Evolutionary conservation across 2,113 vertebrate genomes (phyloP), one percentile per base, ranked within the genome.

Genomic region (Crocuta crocuta): DNA sequence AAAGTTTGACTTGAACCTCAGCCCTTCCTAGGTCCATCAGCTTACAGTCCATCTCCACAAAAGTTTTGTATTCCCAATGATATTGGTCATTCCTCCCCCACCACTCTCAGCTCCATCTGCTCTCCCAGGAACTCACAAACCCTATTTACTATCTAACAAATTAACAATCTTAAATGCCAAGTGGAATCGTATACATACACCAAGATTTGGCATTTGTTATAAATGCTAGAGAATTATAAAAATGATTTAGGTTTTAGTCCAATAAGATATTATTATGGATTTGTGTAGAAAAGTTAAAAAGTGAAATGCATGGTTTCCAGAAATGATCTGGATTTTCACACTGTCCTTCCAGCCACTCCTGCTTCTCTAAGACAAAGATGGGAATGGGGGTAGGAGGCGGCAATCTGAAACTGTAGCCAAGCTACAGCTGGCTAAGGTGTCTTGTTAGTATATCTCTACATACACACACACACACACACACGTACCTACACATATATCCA

Each of bases 271-370:
- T 74, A n/a, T 92, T 79, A 58, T 11, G 31, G 10, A 81, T 11
- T 70, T 70, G 31, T 80, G 6, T 78, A 80, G 43, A n/a, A 79
- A 96, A 66, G 8, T 81, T 45, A 31, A 86, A 91, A 92, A 88
- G 12, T 86, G 13, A 53, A 33, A 58, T 7, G 15, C 11, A 8
- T 71, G 3, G 5, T 55, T 82, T 66, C 55, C 31, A 26, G 16
- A 86, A 88, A 31, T 63, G 68, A 7, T 43, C 66, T n/a, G 39
- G 0, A 61, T 43, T 58, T 13, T 68, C 19, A 5, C 16, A 28
- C 13, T 43, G 3, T 33, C 79, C 91, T 80, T 1, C 24, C 10
- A 53, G 76, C 15, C 8, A 63, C 3, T 11, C 1, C 1, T 68
- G 8, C 15, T 65, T 80, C 26, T 73, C 35, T 45, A 78, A 33